These are phyloP conservation scores for Cryptotis parvus DNA, from an alignment of 2,113 vertebrate genomes.

Conservation along the genomic window DNA sequence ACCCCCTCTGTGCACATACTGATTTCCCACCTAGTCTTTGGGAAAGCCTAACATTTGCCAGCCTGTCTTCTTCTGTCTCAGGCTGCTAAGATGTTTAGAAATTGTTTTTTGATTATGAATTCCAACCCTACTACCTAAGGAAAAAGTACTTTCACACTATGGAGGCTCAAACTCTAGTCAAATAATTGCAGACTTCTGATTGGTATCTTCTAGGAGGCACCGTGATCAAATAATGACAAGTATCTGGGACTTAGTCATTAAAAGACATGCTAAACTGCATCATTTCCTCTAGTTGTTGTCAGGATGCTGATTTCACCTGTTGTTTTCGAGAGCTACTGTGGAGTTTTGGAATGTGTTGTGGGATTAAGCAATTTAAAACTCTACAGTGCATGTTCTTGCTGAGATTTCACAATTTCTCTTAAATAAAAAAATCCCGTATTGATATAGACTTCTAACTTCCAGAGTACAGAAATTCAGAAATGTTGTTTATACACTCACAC, in stretches of 20 bases:
- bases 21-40: background rate
- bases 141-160: background rate
- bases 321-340: background rate
- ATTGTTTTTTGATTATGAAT: constrained; percentile 1
- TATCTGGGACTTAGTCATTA: background rate
- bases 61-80: background rate
- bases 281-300: background rate
- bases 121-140: background rate
- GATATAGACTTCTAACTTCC: background rate
- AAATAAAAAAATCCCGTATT: background rate
- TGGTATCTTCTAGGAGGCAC: background rate
- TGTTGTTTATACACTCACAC: background rate
- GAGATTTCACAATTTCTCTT: background rate
- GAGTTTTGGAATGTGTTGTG: background rate
- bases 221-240: background rate
- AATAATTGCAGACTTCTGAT: background rate
- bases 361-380: constrained; percentile 29
- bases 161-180: background rate
- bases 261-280: background rate
- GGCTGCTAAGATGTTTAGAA: background rate
- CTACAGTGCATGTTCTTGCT: background rate
- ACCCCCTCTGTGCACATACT: background rate
- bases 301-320: background rate
- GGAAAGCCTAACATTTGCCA: background rate
- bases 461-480: background rate